phyloP scores from a whole-genome alignment of 2,113 vertebrate genomes.

The Mormyrus lacerda region DNA sequence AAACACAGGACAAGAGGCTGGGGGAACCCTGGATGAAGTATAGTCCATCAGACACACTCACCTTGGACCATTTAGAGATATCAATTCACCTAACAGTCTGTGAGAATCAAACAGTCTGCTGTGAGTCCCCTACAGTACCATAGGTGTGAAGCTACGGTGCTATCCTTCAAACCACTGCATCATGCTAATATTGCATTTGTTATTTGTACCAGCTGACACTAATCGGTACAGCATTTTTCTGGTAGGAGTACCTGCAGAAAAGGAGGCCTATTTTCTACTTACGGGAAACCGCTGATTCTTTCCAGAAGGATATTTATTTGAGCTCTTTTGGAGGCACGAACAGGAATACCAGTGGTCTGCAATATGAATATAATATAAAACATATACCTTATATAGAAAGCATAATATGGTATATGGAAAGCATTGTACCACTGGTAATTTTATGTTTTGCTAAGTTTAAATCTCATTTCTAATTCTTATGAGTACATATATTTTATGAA shows the following conservation, averaged over 20 bases:
- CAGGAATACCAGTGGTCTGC: constrained; percentile 61
- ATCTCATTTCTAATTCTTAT: not conserved
- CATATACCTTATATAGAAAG: not conserved
- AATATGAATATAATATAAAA: constrained; percentile 1
- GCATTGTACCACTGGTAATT: not conserved
- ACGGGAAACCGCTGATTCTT: constrained; percentile 49
- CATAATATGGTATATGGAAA: not conserved
- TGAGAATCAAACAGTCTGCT: not conserved
- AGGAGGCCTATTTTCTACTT: constrained; percentile 32
- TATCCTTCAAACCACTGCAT: not conserved
- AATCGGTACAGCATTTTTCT: not conserved
- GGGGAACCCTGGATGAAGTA: not conserved
- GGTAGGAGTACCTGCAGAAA: not conserved
- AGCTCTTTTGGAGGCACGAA: constrained; percentile 63
- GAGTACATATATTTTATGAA: not conserved
- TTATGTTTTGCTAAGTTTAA: not conserved
- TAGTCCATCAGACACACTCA: not conserved
- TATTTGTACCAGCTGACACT: not conserved
- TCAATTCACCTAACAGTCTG: not conserved
- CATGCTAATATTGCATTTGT: not conserved
- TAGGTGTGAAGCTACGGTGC: not conserved
- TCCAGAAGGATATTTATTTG: constrained; percentile 58
- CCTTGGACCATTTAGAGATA: not conserved
- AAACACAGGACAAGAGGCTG: not conserved
- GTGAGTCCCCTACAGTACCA: not conserved